Percentiles rank a stretch among this genome's conserved stretches.
Conservation (phyloP, 2,888 invertebrate genomes). For the Aspidapion aeneum region DNA sequence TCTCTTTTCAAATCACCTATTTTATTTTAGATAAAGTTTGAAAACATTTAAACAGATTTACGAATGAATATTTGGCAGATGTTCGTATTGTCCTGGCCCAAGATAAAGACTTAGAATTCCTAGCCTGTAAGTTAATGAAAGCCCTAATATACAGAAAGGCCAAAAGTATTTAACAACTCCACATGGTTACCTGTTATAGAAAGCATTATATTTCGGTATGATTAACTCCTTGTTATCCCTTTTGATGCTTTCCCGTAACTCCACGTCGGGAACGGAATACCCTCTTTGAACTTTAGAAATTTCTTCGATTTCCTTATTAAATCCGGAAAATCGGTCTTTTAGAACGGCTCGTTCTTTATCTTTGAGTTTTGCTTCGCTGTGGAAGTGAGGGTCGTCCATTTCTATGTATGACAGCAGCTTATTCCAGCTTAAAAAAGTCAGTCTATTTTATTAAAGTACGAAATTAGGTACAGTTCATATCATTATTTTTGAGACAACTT, state of each 20-base stretch:
- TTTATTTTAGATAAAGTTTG: no score
- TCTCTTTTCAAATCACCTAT: no score
- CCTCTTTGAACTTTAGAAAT: constrained; percentile 78
- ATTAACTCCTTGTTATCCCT: constrained; percentile 87
- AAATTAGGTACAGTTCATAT: no score
- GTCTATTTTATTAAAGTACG: no score
- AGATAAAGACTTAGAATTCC: no score
- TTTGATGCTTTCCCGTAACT: constrained; percentile 83
- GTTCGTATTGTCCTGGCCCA: no score
- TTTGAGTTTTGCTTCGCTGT: constrained; percentile 58
- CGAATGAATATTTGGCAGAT: no score
- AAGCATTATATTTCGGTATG: constrained; percentile 79
- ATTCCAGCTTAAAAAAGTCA: constrained; percentile 66
- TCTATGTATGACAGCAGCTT: constrained; percentile 73
- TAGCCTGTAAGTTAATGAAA: no score
- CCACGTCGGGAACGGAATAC: constrained; percentile 91
- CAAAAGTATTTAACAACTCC: neutral
- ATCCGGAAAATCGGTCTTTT: constrained; percentile 87
- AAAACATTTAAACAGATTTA: no score
- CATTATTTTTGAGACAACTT: no score
- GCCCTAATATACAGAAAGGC: no score
- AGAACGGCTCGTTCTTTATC: constrained; percentile 83
- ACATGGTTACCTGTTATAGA: constrained; percentile 63
- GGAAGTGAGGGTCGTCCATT: constrained; percentile 62
- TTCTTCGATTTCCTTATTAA: constrained; percentile 96